Base-by-base conservation (phyloP, 2,888 invertebrate genomes). In the Melinaea menophilus region DNA sequence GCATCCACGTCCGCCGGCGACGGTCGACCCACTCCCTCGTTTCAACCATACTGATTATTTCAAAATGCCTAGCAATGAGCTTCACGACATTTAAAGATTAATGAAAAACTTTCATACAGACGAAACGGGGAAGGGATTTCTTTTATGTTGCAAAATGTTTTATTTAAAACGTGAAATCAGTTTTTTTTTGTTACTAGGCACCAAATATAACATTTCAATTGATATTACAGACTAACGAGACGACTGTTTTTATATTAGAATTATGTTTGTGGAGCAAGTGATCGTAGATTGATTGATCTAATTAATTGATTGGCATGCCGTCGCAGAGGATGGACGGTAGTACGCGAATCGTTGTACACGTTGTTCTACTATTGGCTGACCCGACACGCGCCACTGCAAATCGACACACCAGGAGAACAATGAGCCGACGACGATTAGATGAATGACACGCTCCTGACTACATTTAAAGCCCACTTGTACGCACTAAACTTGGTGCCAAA, bases 381-480 rank as follows among this genome's bases (percentile, higher is more conserved):
- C 73, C 71, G 78, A 76, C 81, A 80, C 79, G 80, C 80, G 80
- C 77, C 76, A 75, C 76, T 79, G 80, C 85, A 82, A 85, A 86
- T 87, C 84, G 83, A 84, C 82, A 82, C 85, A 78, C 81, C 81
- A 83, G 79, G 82, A 86, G 84, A 85, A 87, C 88, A 88, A 89
- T 84, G 83, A 80, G 82, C 82, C 84, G 86, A 84, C 83, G 84
- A 85, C 83, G 84, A 85, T 81, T 84, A 84, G 88, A 90, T 90
- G 90, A 90, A 90, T 90, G 90, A 90, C 90, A 86, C 72, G 79
- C 78, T 79, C 80, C 78, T 79, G 79, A 77, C 75, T 76, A 75
- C 75, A 75, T 77, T 77, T 80, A 74, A 76, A 81, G 77, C 77
- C 83, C 84, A 84, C 85, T 85, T 84, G 81, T 82, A 86, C 81